A percentile compares a stretch with the other conserved stretches of the same genome.
Evolutionary conservation across 1,140 invertebrate genomes (phyloP).

Genomic region (Bombus haemorrhoidalis): DNA sequence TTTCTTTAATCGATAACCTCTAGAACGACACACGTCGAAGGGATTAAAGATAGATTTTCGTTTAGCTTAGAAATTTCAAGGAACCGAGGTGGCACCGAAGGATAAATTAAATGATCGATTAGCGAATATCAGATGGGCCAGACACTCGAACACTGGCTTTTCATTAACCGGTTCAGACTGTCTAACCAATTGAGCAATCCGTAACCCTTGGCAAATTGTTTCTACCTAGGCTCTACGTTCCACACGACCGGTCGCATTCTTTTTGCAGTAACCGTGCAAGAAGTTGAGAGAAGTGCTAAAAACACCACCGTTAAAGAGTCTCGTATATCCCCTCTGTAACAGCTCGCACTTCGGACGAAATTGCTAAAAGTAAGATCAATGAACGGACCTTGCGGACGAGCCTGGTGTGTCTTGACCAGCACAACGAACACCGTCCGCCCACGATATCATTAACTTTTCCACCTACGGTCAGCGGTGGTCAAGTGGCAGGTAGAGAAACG

Average conservation of each 20-base stretch:
- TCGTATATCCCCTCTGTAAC: neutral
- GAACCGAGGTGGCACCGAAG: no score
- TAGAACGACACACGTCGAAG: no score
- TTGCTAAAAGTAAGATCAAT: neutral
- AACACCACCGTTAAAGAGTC: no score
- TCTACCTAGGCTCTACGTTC: neutral
- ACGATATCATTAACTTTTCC: neutral
- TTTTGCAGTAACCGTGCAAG: no score
- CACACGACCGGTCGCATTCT: no score
- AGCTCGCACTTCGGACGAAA: neutral
- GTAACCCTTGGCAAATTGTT: neutral
- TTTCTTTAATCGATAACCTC: neutral
- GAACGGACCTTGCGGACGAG: neutral
- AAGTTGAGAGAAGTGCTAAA: no score
- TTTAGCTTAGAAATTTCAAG: no score
- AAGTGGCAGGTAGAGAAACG: neutral
- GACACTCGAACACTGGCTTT: neutral
- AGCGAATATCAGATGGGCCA: neutral
- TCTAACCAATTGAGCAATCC: neutral
- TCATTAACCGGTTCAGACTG: neutral
- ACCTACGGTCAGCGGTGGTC: neutral
- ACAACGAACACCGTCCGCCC: neutral
- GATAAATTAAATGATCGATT: no score
- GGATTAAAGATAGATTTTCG: no score
- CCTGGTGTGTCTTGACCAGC: neutral